Conservation (phyloP, 2,113 vertebrate genomes). For the Cairina moschata region DNA sequence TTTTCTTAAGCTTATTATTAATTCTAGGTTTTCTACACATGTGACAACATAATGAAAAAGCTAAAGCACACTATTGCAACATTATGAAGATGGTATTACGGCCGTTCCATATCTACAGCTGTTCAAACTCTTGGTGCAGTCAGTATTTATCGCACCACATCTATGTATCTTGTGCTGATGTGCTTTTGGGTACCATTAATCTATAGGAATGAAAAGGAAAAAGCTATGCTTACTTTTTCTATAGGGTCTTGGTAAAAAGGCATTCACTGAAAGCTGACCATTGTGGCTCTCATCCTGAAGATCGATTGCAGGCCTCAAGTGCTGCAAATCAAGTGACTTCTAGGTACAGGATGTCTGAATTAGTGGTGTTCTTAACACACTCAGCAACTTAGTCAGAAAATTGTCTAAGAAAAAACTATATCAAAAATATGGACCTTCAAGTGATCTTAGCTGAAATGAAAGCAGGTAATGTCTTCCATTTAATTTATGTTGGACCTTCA, state of each 20-base stretch:
- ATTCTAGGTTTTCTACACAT: neutral
- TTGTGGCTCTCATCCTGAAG: neutral
- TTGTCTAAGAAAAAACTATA: neutral
- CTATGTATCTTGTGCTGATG: fast-evolving
- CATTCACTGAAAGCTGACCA: neutral
- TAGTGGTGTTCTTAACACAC: neutral
- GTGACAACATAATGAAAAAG: neutral
- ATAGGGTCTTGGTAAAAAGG: neutral
- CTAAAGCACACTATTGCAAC: neutral
- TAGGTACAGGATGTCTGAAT: neutral
- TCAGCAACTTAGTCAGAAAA: neutral
- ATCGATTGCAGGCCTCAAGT: fast-evolving
- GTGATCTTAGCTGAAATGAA: neutral
- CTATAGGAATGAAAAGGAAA: neutral
- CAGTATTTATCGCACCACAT: neutral
- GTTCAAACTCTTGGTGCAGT: neutral
- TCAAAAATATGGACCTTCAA: neutral
- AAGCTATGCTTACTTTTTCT: neutral
- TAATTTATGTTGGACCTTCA: neutral
- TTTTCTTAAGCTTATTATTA: neutral
- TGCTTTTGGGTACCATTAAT: neutral
- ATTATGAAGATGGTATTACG: neutral
- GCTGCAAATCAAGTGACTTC: neutral
- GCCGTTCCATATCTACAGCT: neutral
- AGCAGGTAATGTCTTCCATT: neutral